Evolutionary conservation across 2,113 vertebrate species (phyloP).

Genomic region (Halichoerus grypus): DNA sequence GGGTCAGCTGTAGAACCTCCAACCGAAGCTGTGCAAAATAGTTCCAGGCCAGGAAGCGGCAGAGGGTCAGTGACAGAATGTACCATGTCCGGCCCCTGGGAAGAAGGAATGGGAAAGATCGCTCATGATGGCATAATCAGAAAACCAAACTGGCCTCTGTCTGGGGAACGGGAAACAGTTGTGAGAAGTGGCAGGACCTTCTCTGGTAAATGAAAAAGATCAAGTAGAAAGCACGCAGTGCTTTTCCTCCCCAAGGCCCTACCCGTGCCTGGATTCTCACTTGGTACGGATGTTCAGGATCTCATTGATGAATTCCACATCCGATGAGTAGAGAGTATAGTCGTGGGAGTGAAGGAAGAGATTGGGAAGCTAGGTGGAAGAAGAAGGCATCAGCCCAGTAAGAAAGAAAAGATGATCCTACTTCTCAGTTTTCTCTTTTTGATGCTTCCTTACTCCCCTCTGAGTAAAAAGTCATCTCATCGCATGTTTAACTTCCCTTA

Average conservation of each 20-base stretch:
- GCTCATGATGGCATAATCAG: background rate
- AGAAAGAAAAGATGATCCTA: background rate
- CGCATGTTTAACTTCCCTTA: background rate
- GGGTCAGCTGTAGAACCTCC: conserved; percentile 94
- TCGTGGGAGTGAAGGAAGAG: conserved; percentile 91
- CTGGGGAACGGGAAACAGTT: background rate
- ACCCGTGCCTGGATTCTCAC: conserved; percentile 80
- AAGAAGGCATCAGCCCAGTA: background rate
- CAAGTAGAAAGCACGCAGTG: background rate
- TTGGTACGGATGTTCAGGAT: conserved; percentile 90
- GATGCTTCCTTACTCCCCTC: background rate
- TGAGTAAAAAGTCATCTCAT: background rate
- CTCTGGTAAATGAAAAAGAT: background rate
- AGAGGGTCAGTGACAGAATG: conserved; percentile 87
- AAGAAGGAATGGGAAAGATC: background rate
- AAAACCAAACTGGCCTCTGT: conserved; percentile 23
- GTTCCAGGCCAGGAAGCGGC: conserved; percentile 89
- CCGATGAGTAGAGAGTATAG: conserved; percentile 90
- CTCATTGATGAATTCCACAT: conserved; percentile 93
- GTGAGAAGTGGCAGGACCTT: background rate
- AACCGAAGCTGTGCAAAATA: conserved; percentile 90
- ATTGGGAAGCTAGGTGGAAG: conserved; percentile 89
- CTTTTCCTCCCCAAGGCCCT: background rate
- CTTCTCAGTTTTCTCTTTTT: conserved; percentile 11
- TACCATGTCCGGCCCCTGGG: conserved; percentile 77